Base-by-base conservation (phyloP, 2,113 vertebrate genomes). In the Chionis minor region DNA sequence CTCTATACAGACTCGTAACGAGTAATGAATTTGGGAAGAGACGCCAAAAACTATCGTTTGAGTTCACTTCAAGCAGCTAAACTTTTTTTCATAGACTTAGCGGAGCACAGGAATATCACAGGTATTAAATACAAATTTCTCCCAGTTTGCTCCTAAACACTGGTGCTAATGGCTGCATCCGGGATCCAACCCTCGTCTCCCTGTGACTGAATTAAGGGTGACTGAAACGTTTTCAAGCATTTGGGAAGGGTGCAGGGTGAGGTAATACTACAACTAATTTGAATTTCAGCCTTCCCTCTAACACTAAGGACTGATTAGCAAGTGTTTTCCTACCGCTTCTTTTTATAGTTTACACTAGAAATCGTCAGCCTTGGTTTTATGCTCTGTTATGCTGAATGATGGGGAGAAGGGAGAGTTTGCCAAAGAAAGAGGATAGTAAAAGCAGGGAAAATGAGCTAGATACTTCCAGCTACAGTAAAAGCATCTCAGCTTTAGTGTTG, bases 401-500 rank as follows among this genome's bases (percentile, higher is more conserved):
- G 95, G 70, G 62, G 71, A 86, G 80, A 91, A 89, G 54, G 62
- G 67, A 85, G 83, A 81, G 63, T 69, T 86, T 93, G 94, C 86
- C 84, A 84, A 94, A 96, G 94, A 86, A 93, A 95, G 95, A 95
- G 82, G 66, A 80, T n/a, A 97, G 74, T 86, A 96, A 97, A 97
- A 97, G 83, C 88, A 93, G 28, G 71, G 86, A 77, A 97, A 98
- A 94, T 95, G 95, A 97, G 92, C 91, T 83, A 75, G 86, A 91
- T 91, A 96, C 91, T 97, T 96, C 93, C 96, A 97, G 92, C 96
- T 82, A 92, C 90, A 88, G 96, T 98, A 96, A 98, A 97, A 98
- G 91, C 84, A 97, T 91, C 86, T 86, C 96, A 86, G 71, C 91
- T 96, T 91, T 92, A 97, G 89, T 78, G 94, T 95, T 96, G 94